phyloP scores from a whole-genome alignment of 2,888 invertebrate genomes.

The Drosophila emarginata region DNA sequence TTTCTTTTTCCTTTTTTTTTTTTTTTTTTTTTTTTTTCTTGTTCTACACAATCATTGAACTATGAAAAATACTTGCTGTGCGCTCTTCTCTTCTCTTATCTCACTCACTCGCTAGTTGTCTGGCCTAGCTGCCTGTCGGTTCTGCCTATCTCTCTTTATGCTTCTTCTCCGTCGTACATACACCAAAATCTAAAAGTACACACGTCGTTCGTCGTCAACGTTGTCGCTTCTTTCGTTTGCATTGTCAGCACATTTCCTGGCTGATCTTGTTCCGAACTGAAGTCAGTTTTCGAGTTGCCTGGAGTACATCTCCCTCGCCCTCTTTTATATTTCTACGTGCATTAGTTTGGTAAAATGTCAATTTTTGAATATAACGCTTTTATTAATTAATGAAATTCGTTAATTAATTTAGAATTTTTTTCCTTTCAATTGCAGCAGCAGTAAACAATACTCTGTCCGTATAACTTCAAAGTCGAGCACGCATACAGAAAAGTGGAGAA shows the following conservation, averaged over 20 bases:
- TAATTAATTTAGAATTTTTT: background rate
- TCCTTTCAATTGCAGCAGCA: background rate
- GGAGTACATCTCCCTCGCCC: background rate
- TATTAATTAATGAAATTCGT: background rate
- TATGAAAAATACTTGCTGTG: slow-evolving; percentile 12
- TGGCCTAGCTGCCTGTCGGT: slow-evolving; percentile 1
- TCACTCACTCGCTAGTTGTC: slow-evolving; percentile 2
- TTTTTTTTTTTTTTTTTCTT: background rate
- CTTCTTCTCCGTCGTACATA: background rate
- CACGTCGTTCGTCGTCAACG: background rate
- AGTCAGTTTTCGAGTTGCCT: background rate
- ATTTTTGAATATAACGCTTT: background rate
- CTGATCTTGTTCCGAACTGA: slow-evolving; percentile 1
- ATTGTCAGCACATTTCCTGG: slow-evolving; percentile 6
- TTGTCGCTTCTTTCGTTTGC: background rate
- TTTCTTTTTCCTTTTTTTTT: slow-evolving; percentile 4
- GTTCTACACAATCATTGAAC: slow-evolving; percentile 15
- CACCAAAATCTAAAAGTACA: background rate
- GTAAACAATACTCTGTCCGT: background rate
- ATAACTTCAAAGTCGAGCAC: background rate
- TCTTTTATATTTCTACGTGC: no score
- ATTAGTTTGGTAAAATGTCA: background rate
- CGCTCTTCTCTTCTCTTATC: slow-evolving; percentile 2
- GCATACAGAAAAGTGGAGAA: background rate
- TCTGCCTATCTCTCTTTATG: background rate